phyloP scores from a whole-genome alignment of 2,888 invertebrate species.

The Beris chalybata region DNA sequence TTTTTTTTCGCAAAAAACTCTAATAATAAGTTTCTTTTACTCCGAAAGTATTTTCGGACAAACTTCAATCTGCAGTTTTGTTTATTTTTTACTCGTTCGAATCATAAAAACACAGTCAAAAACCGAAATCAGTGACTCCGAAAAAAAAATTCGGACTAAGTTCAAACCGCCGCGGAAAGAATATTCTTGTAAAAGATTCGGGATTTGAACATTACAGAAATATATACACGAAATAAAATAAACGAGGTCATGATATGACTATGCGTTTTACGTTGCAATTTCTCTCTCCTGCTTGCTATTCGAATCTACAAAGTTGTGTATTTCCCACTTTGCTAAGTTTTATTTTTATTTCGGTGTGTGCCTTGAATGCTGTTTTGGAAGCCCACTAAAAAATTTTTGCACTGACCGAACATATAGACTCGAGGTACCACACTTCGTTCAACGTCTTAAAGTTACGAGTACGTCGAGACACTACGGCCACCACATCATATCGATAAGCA shows the following conservation, averaged over 20 bases:
- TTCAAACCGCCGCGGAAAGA: too few species aligned
- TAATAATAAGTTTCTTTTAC: too few species aligned
- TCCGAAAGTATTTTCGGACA: too few species aligned
- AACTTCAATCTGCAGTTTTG: too few species aligned
- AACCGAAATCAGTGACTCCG: too few species aligned
- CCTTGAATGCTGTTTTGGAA: constrained; percentile 5
- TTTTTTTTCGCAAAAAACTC: too few species aligned
- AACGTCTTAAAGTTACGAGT: constrained; percentile 6
- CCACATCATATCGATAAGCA: too few species aligned
- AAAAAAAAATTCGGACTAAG: too few species aligned
- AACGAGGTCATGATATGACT: constrained; percentile 18
- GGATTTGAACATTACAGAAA: too few species aligned
- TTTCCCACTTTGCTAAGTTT: constrained; percentile 12
- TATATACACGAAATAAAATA: not conserved
- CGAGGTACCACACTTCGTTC: not conserved
- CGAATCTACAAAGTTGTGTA: constrained; percentile 7
- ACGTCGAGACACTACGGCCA: not conserved
- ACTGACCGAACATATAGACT: not conserved
- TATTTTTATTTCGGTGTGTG: constrained; percentile 15
- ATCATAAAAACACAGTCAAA: too few species aligned
- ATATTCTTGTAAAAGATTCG: too few species aligned
- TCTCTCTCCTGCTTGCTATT: constrained; percentile 5
- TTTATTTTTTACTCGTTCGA: too few species aligned
- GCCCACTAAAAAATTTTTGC: constrained; percentile 2
- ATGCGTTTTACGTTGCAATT: constrained; percentile 19